phyloP scores from a whole-genome alignment of 2,888 invertebrate genomes.

The Torymus texanus region DNA sequence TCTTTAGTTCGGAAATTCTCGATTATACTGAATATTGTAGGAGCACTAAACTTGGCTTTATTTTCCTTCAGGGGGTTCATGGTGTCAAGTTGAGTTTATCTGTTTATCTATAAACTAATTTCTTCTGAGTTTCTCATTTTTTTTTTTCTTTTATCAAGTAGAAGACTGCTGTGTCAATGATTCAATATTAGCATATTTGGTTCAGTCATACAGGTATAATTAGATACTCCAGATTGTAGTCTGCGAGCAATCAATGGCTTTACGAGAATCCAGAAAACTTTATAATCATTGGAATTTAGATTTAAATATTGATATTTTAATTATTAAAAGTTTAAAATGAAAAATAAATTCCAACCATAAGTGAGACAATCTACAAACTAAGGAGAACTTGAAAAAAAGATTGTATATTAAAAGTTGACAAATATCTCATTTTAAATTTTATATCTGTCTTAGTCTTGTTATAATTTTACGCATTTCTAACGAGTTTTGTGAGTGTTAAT shows the following conservation, averaged over 20 bases:
- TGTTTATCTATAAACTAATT: slow-evolving; percentile 52
- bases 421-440: slow-evolving; percentile 53
- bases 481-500: slow-evolving; percentile 45
- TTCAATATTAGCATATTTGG: slow-evolving; percentile 47
- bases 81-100: slow-evolving; percentile 54
- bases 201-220: slow-evolving; percentile 46
- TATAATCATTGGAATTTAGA: slow-evolving; percentile 27
- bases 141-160: slow-evolving; percentile 43
- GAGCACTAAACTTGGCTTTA: slow-evolving; percentile 52
- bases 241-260: slow-evolving; percentile 25
- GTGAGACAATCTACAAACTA: slow-evolving; percentile 52
- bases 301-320: slow-evolving; percentile 50
- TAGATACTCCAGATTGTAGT: slow-evolving; percentile 30
- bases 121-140: slow-evolving; percentile 1
- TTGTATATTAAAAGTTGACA: slow-evolving; percentile 53
- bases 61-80: slow-evolving; percentile 47
- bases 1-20: slow-evolving; percentile 48
- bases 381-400: slow-evolving; percentile 37
- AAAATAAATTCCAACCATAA: slow-evolving; percentile 48
- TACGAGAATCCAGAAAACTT: slow-evolving; percentile 18
- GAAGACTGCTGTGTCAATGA: slow-evolving; percentile 53
- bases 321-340: slow-evolving; percentile 46
- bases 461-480: slow-evolving; percentile 44
- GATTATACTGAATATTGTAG: slow-evolving; percentile 47
- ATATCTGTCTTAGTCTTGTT: slow-evolving; percentile 45